These are phyloP conservation scores for Nematolebias whitei DNA, from an alignment of 2,113 vertebrate genomes.

Conservation along the genomic window DNA sequence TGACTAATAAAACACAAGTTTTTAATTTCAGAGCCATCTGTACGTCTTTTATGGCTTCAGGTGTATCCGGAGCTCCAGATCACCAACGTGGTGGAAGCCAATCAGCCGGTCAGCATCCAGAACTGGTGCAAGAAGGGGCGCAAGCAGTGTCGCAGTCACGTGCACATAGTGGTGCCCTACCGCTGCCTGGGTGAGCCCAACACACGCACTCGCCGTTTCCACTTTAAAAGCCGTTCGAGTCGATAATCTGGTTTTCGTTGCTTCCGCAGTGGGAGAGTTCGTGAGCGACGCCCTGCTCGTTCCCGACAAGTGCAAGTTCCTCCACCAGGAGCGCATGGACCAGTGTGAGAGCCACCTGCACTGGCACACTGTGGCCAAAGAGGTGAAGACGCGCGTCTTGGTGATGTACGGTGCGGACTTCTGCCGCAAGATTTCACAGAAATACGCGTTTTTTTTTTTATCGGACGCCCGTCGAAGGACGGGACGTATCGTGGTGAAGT, in stretches of 20 bases:
- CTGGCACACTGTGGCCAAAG: conserved; percentile 98
- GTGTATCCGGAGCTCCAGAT: conserved; percentile 98
- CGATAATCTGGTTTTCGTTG: not conserved
- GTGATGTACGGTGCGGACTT: too few relatives aligned
- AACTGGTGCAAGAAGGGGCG: conserved; percentile 97
- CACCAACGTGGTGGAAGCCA: conserved; percentile 98
- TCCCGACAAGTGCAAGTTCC: conserved; percentile 97
- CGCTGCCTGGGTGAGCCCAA: conserved; percentile 88
- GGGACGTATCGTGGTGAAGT: too few relatives aligned
- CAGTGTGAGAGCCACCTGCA: conserved; percentile 97
- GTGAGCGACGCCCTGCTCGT: conserved; percentile 98
- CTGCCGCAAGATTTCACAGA: too few relatives aligned
- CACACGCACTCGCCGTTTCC: not conserved
- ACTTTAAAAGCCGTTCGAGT: not conserved
- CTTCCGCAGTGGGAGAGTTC: conserved; percentile 90
- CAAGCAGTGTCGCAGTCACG: conserved; percentile 91
- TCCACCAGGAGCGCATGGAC: conserved; percentile 98
- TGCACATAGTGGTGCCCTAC: conserved; percentile 96
- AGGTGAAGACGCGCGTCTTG: conserved; percentile 76
- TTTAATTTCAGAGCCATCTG: too few relatives aligned
- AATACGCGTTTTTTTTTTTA: too few relatives aligned
- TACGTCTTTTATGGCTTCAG: too few relatives aligned
- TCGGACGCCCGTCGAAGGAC: too few relatives aligned
- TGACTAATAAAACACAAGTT: too few relatives aligned
- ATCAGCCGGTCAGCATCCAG: conserved; percentile 95